Evolutionary conservation across 1,140 invertebrate genomes (phyloP).

Genomic region (Cherax quadricarinatus): DNA sequence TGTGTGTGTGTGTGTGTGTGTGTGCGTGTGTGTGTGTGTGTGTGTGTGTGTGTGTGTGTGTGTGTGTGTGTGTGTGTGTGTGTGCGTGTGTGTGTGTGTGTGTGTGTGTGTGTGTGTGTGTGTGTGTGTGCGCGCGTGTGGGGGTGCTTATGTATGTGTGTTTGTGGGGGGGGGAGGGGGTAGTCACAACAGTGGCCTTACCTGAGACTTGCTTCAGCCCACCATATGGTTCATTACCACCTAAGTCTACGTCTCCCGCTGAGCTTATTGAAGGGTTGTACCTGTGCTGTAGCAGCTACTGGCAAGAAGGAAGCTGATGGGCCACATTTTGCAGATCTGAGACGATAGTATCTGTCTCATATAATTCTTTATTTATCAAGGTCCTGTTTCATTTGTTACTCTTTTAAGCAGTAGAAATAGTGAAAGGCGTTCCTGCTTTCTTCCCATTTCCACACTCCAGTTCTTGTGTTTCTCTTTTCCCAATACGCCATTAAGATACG

Average conservation of each 20-base stretch:
- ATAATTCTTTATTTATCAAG: neutral
- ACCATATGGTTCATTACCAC: conserved; percentile 1
- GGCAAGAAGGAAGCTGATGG: neutral
- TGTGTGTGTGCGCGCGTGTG: neutral
- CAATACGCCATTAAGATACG: neutral
- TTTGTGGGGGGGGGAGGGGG: neutral
- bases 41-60: no score
- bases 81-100: no score
- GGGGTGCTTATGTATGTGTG: neutral
- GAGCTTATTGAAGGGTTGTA: neutral
- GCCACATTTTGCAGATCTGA: neutral
- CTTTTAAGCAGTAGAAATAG: neutral
- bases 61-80: no score
- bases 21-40: no score
- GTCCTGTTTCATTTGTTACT: neutral
- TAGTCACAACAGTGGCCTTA: neutral
- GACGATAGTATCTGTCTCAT: neutral
- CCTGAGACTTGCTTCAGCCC: neutral
- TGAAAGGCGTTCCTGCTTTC: neutral
- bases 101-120: no score
- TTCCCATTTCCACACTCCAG: neutral
- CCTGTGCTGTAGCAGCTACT: neutral
- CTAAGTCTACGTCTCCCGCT: neutral
- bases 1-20: no score
- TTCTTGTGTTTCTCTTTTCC: neutral